These are phyloP conservation scores for Polypterus bichir DNA, from an alignment of 2,113 vertebrate genomes.

Conservation along the genomic window DNA sequence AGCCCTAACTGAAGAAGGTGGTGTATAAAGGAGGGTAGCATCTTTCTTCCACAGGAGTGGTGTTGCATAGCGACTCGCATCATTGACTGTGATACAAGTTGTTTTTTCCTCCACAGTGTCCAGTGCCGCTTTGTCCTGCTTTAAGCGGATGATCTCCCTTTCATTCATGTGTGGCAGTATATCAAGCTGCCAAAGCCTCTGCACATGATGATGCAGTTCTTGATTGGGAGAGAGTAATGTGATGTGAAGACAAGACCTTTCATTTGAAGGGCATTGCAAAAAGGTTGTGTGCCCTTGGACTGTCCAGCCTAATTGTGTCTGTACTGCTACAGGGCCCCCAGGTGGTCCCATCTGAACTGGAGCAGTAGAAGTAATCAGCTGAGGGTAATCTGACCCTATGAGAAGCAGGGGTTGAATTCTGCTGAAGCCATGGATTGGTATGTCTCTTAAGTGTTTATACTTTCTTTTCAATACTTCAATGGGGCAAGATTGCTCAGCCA, in stretches of 20 bases:
- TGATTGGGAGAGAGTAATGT: not conserved
- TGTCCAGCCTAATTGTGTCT: too few relatives aligned
- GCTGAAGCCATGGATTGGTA: too few relatives aligned
- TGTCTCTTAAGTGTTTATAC: too few relatives aligned
- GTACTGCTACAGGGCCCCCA: too few relatives aligned
- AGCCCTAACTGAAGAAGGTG: not conserved
- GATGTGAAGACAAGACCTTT: not conserved
- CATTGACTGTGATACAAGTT: slow-evolving; percentile 4
- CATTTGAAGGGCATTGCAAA: too few relatives aligned
- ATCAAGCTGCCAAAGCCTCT: slow-evolving; percentile 16
- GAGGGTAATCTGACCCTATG: too few relatives aligned
- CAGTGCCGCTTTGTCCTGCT: slow-evolving; percentile 7
- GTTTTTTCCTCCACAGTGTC: slow-evolving; percentile 1
- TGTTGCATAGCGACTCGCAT: slow-evolving; percentile 2
- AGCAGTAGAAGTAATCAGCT: too few relatives aligned
- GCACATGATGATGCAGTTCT: slow-evolving; percentile 1
- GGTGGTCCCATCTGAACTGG: too few relatives aligned
- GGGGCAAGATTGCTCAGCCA: too few relatives aligned
- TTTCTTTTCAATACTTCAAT: too few relatives aligned
- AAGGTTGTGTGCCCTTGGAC: too few relatives aligned
- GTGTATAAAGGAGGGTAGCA: not conserved
- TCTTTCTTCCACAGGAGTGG: slow-evolving; percentile 7
- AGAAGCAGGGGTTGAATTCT: too few relatives aligned
- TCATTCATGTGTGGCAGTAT: slow-evolving; percentile 8
- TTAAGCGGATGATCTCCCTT: slow-evolving; percentile 2